A percentile compares a stretch with the other conserved stretches of the same genome.
Conservation (phyloP, 2,888 invertebrate genomes). For the Eupelmus urozonus region DNA sequence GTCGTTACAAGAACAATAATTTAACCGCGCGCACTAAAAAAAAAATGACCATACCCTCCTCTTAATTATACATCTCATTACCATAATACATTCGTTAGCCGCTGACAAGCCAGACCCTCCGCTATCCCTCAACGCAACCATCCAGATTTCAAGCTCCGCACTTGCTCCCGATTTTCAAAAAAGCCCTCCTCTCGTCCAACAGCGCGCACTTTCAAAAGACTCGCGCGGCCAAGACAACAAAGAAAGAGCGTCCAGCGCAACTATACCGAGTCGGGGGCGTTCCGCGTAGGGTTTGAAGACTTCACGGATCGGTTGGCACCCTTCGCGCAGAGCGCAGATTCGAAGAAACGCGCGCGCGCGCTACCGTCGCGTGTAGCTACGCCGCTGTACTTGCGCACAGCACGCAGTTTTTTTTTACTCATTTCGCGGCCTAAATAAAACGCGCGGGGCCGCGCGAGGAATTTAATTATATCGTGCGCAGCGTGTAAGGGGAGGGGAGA, state of each 20-base stretch:
- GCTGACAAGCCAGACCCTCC: too few relatives aligned
- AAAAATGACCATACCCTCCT: too few relatives aligned
- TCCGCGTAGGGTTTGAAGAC: conserved; percentile 49
- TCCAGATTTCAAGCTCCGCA: too few relatives aligned
- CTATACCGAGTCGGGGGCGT: neutral
- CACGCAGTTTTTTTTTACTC: neutral
- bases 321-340: conserved; percentile 40
- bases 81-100: neutral
- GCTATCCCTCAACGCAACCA: too few relatives aligned
- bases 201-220: neutral
- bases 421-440: neutral
- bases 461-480: conserved; percentile 13
- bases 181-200: neutral
- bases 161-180: too few relatives aligned
- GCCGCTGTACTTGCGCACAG: too few relatives aligned
- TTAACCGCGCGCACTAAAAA: too few relatives aligned
- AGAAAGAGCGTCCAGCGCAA: neutral
- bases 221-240: neutral
- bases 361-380: conserved; percentile 13
- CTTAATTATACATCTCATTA: neutral
- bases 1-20: too few relatives aligned
- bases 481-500: neutral
- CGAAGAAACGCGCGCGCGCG: conserved; percentile 48
- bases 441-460: neutral
- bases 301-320: conserved; percentile 59